Percentiles rank a stretch among this genome's conserved stretches.
phyloP scores from a whole-genome alignment of 2,888 invertebrate species.

The Stenodera caucasica region DNA sequence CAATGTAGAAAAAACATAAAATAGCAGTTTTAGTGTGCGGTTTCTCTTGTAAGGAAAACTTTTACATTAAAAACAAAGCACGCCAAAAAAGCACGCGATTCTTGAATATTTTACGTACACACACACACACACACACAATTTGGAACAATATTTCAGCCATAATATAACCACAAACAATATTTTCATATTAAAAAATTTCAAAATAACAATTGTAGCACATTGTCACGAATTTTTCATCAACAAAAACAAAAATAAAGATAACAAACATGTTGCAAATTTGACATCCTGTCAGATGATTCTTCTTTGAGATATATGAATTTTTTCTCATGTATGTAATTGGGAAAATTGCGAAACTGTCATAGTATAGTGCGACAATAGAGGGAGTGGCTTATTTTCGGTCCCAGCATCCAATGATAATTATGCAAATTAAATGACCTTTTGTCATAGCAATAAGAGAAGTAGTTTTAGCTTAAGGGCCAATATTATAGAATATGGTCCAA shows the following conservation, averaged over 20 bases:
- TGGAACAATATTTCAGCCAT: conserved; percentile 17
- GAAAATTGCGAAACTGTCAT: conserved; percentile 6
- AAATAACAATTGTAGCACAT: conserved; percentile 8
- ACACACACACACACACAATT: conserved; percentile 16
- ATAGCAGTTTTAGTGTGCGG: conserved; percentile 19
- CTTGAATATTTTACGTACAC: conserved; percentile 22
- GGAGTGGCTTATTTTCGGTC: conserved; percentile 15
- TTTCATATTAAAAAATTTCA: conserved; percentile 19
- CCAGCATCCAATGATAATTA: conserved; percentile 36
- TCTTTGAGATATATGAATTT: too few species aligned
- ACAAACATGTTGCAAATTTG: not conserved
- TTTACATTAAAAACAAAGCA: conserved; percentile 22
- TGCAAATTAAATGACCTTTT: conserved; percentile 36
- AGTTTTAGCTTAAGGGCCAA: conserved; percentile 22
- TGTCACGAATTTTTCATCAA: conserved; percentile 7
- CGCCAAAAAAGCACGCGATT: conserved; percentile 23
- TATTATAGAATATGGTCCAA: conserved; percentile 36
- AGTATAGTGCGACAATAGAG: not conserved
- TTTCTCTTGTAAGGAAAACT: conserved; percentile 18
- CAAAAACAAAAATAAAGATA: not conserved
- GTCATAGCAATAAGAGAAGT: conserved; percentile 1
- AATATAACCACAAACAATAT: conserved; percentile 10
- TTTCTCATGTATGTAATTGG: not conserved
- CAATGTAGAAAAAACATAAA: conserved; percentile 17
- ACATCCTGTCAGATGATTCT: not conserved